Evolutionary conservation across 1,140 invertebrate species (phyloP), one percentile per base, ranked within the genome.

Genomic region (Heliconius hewitsoni): DNA sequence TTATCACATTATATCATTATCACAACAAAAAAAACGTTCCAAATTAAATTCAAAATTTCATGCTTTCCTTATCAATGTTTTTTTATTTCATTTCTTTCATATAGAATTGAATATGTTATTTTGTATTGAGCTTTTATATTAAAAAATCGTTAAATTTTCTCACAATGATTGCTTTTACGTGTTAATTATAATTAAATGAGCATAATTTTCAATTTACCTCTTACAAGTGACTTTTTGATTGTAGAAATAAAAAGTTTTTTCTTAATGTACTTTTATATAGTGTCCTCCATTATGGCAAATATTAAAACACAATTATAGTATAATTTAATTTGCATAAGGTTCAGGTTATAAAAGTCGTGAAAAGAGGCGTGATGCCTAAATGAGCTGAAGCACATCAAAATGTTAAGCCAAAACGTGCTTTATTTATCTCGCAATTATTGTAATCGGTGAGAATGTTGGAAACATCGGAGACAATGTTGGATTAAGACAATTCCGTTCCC

Each of bases 31-130:
- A 66, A 66, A 11, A 23, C 23, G 9, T 16, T 4, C 18, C 3
- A 66, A 66, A 66, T 66, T 11, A 66, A 66, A 13, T 30, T 66
- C 27, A 27, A 66, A 27, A 66, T 66, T 66, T 66, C 60, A 66
- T 66, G 60, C 60, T 66, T 66, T 27, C 1, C 60, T 66, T 66
- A 60, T 60, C 55, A 60, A 60, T 1, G 19, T 46, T 23, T 11
- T 60, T 60, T 60, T 60, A 60, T 60, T 13, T 23, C 19, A 11
- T 60, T 23, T 60, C n/a, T 60, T 23, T 23, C n/a, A 60, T 60
- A 60, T 23, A 8, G n/a, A 1, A 60, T 23, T 60, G n/a, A 60
- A 60, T 27, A 30, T 66, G 13, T 27, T 66, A 16, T 66, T 66
- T 30, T 6, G 23, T 66, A 66, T 13, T 66, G 60, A 66, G 27